Conservation (phyloP, 2,888 invertebrate species). For the Agrochola macilenta region DNA sequence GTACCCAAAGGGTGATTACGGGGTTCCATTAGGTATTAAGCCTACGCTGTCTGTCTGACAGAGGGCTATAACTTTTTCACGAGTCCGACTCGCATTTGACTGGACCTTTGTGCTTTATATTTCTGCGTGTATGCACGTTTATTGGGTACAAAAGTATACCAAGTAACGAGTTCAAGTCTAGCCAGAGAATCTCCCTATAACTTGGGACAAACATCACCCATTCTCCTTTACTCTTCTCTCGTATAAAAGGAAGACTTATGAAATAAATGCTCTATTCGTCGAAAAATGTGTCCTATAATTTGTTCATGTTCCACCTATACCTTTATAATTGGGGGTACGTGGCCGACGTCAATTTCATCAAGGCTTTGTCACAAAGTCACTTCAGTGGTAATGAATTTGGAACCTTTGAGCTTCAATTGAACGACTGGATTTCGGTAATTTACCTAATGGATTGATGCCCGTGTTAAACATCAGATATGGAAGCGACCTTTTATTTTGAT, state of each 20-base stretch:
- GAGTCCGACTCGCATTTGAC: neutral
- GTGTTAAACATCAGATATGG: constrained; percentile 43
- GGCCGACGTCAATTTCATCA: constrained; percentile 53
- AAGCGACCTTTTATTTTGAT: constrained; percentile 49
- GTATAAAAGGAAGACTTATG: neutral
- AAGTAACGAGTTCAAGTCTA: neutral
- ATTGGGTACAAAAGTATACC: neutral
- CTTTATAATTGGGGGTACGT: constrained; percentile 48
- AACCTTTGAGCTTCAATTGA: constrained; percentile 37
- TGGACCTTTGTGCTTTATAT: too few relatives aligned
- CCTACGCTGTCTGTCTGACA: neutral
- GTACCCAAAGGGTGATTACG: neutral
- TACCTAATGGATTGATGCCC: constrained; percentile 48
- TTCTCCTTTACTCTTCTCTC: neutral
- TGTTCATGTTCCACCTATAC: constrained; percentile 41
- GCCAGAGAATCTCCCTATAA: too few relatives aligned
- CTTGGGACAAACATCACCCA: neutral
- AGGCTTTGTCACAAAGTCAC: constrained; percentile 52
- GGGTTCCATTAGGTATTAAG: neutral
- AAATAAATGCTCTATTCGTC: neutral
- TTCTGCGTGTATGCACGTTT: neutral
- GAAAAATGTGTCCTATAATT: constrained; percentile 14
- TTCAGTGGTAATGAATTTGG: constrained; percentile 48
- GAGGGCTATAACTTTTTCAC: too few relatives aligned
- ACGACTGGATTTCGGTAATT: constrained; percentile 49